Base-by-base conservation (phyloP, 2,113 vertebrate species). In the Tragulus kanchil region DNA sequence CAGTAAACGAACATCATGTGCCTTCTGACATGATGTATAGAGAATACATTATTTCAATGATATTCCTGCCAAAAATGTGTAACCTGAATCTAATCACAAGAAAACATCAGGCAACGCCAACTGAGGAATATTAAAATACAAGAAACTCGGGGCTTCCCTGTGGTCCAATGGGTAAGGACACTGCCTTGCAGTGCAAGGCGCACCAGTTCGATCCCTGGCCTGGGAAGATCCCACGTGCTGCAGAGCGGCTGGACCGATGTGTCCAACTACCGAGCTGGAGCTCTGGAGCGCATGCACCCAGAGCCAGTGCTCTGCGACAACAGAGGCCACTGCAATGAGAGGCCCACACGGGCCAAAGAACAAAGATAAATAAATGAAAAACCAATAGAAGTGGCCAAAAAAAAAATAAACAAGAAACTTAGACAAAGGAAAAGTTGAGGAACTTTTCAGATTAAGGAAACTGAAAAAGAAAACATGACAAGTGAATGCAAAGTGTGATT, bases 101-200 rank as follows among this genome's bases (percentile, higher is more conserved):
- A 61, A 85, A 90, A 79, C 2, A 50, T 21, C 23, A 69, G 61
- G 28, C 71, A 78, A 85, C 16, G 69, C 5, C 61, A 78, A 13
- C 12, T 52, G 31, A 85, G 71, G 26, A 90, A 58, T 5, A n/a
- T 58, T 85, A 89, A 89, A 94, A 89, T 83, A 83, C n/a, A 94
- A 75, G n/a, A 94, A 84, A 36, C 54, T 89, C 14, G 83, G 31
- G 25, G 36, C 36, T 36, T 36, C 36, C 36, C 36, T 36, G 36
- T 36, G 36, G 36, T 36, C 36, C 36, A 36, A 36, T 36, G 36
- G 36, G 36, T 36, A 36, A 36, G 36, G 36, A 36, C 36, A 36
- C 36, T 36, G 36, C 36, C 36, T 36, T 36, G 36, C 36, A 36
- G 36, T 36, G 36, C 36, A 36, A 36, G 36, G 36, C 2, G 36